Base-by-base conservation (phyloP, 2,113 vertebrate species). In the Seriola aureovittata region DNA sequence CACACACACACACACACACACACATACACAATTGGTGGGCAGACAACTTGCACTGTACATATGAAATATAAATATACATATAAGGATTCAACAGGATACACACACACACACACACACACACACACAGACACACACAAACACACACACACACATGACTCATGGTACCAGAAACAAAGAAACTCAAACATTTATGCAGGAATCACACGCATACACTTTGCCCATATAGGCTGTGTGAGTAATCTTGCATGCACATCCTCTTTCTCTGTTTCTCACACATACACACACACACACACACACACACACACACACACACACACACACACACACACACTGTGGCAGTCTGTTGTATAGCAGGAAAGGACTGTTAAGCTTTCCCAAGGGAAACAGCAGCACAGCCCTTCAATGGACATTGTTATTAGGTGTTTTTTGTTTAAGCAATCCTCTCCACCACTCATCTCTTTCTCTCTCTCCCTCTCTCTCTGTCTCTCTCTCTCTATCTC, bases 371-470 rank as follows among this genome's bases (percentile, higher is more conserved):
- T 81, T 93, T 92, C 90, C 91, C 90, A 90, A 9, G 90, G 85
- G 84, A 92, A 90, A 80, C 65, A 25, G 68, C 55, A 73, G 21
- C 79, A 76, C 73, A 78, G 78, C 42, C 83, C 11, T 69, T 93
- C 81, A 93, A 85, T 91, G 74, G 71, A 74, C 88, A 93, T 93
- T 93, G 93, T 93, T 93, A 90, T 89, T 72, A 86, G 74, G 40
- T 64, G 81, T 71, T 91, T 90, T 89, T 79, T 84, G 83, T 91
- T 89, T 14, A 62, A 64, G 66, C 29, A 23, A 78, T 78, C 84
- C 79, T 68, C 81, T 73, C 73, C 21, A 9, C 66, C 66, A 3
- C 44, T 48, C 75, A 44, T 54, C 21, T 25, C 54, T 5, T n/a
- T 54, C 21, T 23, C 52, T 11, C 52, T 10, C 52, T 54, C 19